Evolutionary conservation across 2,113 vertebrate species (phyloP).

Genomic region (cat (Felis catus)): F.catus_Fca126_mat1.0 CM031423.1:74383501-74384000

Average conservation of each 20-base stretch:
- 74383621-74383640: background rate
- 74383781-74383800: constrained; percentile 74
- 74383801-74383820: constrained; percentile 67
- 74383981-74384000: constrained; percentile 67
- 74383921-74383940: constrained; percentile 75
- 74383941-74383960: constrained; percentile 78
- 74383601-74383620: background rate
- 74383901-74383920: constrained; percentile 75
- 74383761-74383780: background rate
- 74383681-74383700: background rate
- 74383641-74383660: background rate
- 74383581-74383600: background rate
- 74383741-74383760: constrained; percentile 24
- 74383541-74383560: background rate
- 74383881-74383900: constrained; percentile 75
- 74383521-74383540: background rate
- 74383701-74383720: background rate
- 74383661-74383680: background rate
- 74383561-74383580: background rate
- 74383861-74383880: constrained; percentile 75
- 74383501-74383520: background rate
- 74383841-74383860: constrained; percentile 72
- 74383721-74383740: background rate
- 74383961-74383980: constrained; percentile 76
- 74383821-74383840: constrained; percentile 73